Base-by-base conservation (phyloP, 2,113 vertebrate genomes). In the Charadrius vociferus region DNA sequence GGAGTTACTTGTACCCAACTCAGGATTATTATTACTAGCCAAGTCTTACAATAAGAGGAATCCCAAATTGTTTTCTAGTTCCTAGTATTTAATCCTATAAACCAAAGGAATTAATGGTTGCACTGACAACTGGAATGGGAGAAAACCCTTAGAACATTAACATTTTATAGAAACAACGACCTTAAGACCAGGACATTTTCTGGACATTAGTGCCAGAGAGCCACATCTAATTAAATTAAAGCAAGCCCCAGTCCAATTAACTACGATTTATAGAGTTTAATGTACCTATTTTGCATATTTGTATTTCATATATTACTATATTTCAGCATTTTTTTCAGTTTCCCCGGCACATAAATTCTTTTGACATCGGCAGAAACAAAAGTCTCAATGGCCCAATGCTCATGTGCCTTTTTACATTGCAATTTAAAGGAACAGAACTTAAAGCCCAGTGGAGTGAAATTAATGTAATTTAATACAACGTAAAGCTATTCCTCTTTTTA, bases 181-280 rank as follows among this genome's bases (percentile, higher is more conserved):
- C 61, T 86, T 81, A 92, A 39, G 29, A 87, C 37, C 23, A 84
- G 59, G 92, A 84, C 26, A 56, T 61, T 88, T 96, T 79, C 59
- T 63, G 50, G 47, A 11, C 21, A 86, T 90, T 71, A 81, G n/a
- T n/a, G 37, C 39, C 65, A 79, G 36, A 81, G 18, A 14, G 13
- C 5, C 26, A 81, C 19, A 83, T 78, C 55, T 86, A 96, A 93
- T 86, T 92, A 88, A 94, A 92, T 96, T 81, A 93, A 95, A 84
- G 16, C 14, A 93, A 92, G 12, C 3, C 5, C 9, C 27, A 79
- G 30, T 71, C 23, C 43, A 96, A 91, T 74, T 92, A 96, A 34
- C 29, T 36, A 47, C 59, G 43, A 84, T 74, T 88, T 86, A 63
- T 20, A 79, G 29, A 70, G 10, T 75, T 79, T 81, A 84, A 74